phyloP scores from a whole-genome alignment of 2,113 vertebrate genomes.

The Atrichornis clamosus region DNA sequence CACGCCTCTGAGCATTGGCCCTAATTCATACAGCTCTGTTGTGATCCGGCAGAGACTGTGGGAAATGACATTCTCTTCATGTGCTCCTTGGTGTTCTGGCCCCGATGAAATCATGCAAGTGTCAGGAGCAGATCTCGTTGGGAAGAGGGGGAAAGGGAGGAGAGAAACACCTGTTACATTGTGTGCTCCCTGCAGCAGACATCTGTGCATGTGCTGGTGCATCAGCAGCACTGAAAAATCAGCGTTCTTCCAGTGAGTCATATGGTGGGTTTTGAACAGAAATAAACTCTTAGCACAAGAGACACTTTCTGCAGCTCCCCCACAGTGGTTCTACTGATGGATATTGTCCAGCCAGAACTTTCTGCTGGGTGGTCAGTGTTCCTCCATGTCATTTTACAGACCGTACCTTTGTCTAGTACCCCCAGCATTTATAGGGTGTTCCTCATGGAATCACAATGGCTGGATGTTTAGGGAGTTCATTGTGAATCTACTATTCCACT shows the following conservation, averaged over 20 bases:
- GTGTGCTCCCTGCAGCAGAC: neutral
- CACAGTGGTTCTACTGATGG: accelerated
- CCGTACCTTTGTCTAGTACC: neutral
- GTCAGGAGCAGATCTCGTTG: neutral
- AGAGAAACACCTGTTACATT: neutral
- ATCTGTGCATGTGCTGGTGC: accelerated
- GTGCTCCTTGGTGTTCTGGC: neutral
- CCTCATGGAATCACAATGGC: neutral
- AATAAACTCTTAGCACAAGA: neutral
- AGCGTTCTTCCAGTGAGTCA: neutral
- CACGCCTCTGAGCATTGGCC: neutral
- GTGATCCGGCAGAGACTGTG: neutral
- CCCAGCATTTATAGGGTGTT: neutral
- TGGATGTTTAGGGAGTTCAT: neutral
- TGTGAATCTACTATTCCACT: neutral
- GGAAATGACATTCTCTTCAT: neutral
- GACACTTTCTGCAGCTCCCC: neutral
- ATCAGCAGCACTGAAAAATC: neutral
- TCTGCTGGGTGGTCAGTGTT: neutral
- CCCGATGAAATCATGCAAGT: neutral
- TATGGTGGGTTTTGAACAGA: neutral
- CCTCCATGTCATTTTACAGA: neutral
- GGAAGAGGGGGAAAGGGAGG: neutral
- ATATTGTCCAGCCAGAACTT: neutral
- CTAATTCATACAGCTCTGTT: neutral